Evolutionary conservation across 2,113 vertebrate genomes (phyloP).

Genomic region (Naja naja): DNA sequence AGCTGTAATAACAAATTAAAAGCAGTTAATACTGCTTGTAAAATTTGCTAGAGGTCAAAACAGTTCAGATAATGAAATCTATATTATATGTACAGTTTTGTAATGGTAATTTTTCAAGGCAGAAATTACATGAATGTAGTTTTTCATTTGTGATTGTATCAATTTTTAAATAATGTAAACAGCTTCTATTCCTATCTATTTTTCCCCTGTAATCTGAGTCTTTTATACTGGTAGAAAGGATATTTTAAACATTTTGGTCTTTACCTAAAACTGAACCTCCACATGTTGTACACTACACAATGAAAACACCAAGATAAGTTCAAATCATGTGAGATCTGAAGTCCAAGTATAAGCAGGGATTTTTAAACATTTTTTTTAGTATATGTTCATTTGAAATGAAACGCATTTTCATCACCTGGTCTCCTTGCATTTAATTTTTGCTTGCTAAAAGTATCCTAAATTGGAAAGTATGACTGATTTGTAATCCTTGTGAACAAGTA

Average conservation of each 20-base stretch:
- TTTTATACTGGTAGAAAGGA: neutral
- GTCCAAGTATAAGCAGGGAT: neutral
- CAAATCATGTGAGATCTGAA: neutral
- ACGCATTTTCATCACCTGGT: slow-evolving; percentile 84
- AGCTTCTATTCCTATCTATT: neutral
- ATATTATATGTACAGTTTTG: neutral
- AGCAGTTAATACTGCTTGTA: neutral
- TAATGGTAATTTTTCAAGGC: neutral
- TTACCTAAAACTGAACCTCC: neutral
- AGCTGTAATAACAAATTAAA: neutral
- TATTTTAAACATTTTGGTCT: neutral
- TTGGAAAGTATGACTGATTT: slow-evolving; percentile 79
- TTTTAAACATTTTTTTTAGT: slow-evolving; percentile 46
- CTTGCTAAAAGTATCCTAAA: slow-evolving; percentile 81
- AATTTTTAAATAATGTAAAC: neutral
- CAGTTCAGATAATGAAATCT: neutral
- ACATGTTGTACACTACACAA: neutral
- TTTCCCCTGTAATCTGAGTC: neutral
- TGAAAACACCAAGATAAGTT: slow-evolving; percentile 2
- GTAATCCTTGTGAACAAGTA: slow-evolving; percentile 79
- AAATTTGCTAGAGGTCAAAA: neutral
- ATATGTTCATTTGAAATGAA: slow-evolving; percentile 74
- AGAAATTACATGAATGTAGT: neutral
- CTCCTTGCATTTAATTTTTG: slow-evolving; percentile 88
- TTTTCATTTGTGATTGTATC: neutral